phyloP scores from a whole-genome alignment of 1,140 invertebrate species.

The Paraescarpia echinospica region DNA sequence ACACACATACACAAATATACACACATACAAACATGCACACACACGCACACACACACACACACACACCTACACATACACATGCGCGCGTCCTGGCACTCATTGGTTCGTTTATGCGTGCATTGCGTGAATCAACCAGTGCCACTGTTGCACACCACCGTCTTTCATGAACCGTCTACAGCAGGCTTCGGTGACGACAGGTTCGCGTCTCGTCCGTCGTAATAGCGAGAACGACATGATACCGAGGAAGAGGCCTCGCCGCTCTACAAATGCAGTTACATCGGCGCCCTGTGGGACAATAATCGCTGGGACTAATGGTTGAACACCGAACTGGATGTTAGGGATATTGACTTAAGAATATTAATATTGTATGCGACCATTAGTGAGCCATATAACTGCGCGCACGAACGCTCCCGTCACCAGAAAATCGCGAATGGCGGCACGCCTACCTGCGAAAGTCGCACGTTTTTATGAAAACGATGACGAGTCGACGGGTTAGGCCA shows the following conservation, averaged over 20 bases:
- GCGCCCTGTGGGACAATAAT: neutral
- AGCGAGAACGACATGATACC: neutral
- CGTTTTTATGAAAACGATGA: neutral
- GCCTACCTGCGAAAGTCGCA: neutral
- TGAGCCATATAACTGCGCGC: neutral
- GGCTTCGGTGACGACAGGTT: neutral
- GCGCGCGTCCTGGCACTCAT: too few relatives aligned
- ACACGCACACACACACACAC: too few relatives aligned
- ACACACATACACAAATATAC: too few relatives aligned
- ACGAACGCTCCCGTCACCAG: neutral
- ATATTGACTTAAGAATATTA: constrained; percentile 1
- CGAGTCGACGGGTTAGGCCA: neutral
- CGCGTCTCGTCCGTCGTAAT: neutral
- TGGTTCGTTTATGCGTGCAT: neutral
- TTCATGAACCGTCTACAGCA: neutral
- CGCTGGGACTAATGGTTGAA: neutral
- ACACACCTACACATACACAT: too few relatives aligned
- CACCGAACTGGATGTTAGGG: neutral
- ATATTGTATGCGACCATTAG: constrained; percentile 5
- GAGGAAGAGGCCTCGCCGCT: neutral
- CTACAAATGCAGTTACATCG: neutral
- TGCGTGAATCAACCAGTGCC: neutral
- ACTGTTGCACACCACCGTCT: neutral
- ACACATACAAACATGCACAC: too few relatives aligned
- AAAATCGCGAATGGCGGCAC: neutral